Evolutionary conservation across 1,140 invertebrate genomes (phyloP), one percentile per base, ranked within the genome.

Genomic region (Drosophila jambulina): DNA sequence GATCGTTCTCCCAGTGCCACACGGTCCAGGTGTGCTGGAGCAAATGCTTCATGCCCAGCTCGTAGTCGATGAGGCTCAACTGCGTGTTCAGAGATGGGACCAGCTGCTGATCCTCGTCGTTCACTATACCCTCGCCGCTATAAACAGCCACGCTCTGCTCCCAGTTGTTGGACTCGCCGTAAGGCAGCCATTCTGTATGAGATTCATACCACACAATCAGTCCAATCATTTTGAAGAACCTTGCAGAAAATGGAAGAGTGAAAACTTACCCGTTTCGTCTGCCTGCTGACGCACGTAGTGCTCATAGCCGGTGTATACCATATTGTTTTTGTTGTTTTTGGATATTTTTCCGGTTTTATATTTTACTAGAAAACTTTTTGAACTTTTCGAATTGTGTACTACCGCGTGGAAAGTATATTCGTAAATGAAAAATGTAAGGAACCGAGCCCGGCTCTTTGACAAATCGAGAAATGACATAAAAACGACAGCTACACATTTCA

Each of bases 1-100:
- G 96, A 93, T 99, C 98, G 91, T 96, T 97, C 93, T 99, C 98
- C 93, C 96, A 99, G 93, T 98, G 99, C 99, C 99, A 99, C 49
- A 99, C 94, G 1, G 98, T 98, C 99, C 99, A 99, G 27, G 95
- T 96, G 93, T 98, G 97, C 93, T 99, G 97, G 42, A 99, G 93
- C 3, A 98, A 98, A 94, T 99, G 98, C 93, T 99, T 99, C 21
- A 97, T 96, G 36, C 96, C 91, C 78, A 95, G 93, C 77, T 92
- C 90, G 10, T 82, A 90, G 21, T 90, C 81, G 9, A 91, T 78
- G 2, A 79, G 59, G 21, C 40, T 78, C 4, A 88, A n/a, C 15
- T 81, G 49, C 1, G 69, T 51, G 46, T 87, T 88, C 3, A 80
- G 48, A 12, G 84, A 81, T 25, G 80, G 69, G 34, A 68, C 57